Evolutionary conservation across 2,113 vertebrate genomes (phyloP), one percentile per base, ranked within the genome.

Genomic region (Zeus faber): DNA sequence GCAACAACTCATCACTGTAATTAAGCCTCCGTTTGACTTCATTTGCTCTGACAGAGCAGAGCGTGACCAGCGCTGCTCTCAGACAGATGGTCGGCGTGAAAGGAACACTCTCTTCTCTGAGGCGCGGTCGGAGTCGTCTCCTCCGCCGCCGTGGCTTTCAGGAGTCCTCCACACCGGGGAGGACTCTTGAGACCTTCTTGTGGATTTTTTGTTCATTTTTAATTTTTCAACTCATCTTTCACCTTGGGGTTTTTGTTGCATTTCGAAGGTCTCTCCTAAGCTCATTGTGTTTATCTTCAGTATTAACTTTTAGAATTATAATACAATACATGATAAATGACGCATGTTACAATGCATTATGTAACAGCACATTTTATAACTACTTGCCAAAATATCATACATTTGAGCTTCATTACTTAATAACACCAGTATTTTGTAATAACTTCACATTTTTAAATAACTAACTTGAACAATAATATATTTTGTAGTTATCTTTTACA

Each of bases 1-100:
- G 81, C 74, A 77, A 75, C 74, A 80, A 82, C 73, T 81, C 85
- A 87, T 83, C 60, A 41, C 67, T 72, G 73, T 85, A 85, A 88
- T 88, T 87, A 87, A 72, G 72, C 71, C 65, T 79, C 62, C 31
- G 63, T 78, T 83, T 82, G 81, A 82, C 81, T 80, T 79, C 59
- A 79, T 87, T 82, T 79, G 72, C 72, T 72, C 67, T 65, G 74
- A 79, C 74, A 73, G 78, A 48, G 41, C 54, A 66, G 59, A 69
- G 71, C 70, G 68, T 60, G 80, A 84, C 77, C 64, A 17, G 55
- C 65, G 25, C 11, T 6, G 58, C 60, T 70, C 59, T 61, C 52
- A 31, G 26, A 60, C 74, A 72, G 40, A 72, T 57, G 66, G 55
- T 59, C 46, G 49, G 33, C 13, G 9, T 16, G 59, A 51, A 54